Evolutionary conservation across 2,888 invertebrate genomes (phyloP).

Genomic region (Capitulum mitella): DNA sequence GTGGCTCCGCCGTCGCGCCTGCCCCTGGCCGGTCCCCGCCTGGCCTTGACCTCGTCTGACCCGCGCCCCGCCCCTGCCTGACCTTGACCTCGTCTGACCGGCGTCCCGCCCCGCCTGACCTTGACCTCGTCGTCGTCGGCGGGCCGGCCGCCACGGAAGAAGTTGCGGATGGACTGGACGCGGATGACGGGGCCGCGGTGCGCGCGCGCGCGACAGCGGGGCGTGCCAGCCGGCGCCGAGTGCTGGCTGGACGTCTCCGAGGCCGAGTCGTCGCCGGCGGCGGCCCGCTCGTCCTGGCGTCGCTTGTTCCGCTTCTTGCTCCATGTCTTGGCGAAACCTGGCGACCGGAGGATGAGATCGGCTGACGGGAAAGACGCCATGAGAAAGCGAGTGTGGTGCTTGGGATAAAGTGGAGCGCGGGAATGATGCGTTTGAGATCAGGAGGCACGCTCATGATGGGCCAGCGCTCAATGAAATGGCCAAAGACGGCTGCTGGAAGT

Average conservation of each 20-base stretch:
- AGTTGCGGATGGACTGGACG: slow-evolving; percentile 5
- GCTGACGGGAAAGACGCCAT: too few species aligned
- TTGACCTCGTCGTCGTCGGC: background rate
- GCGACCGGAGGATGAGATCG: background rate
- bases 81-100: too few species aligned
- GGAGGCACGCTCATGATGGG: too few species aligned
- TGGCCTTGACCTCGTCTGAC: too few species aligned
- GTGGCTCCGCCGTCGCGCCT: too few species aligned
- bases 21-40: too few species aligned
- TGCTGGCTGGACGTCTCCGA: background rate
- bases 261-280: background rate
- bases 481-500: too few species aligned
- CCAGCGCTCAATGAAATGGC: too few species aligned
- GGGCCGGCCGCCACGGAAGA: background rate
- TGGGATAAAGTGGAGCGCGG: too few species aligned
- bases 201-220: background rate
- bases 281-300: background rate
- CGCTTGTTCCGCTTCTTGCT: slow-evolving; percentile 7
- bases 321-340: slow-evolving; percentile 14
- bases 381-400: too few species aligned
- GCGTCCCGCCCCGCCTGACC: background rate
- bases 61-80: too few species aligned
- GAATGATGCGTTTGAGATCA: too few species aligned
- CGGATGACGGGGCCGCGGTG: background rate
- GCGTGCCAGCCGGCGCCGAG: background rate